Base-by-base conservation (phyloP, 1,140 invertebrate genomes). In the Dendrolimus kikuchii region DNA sequence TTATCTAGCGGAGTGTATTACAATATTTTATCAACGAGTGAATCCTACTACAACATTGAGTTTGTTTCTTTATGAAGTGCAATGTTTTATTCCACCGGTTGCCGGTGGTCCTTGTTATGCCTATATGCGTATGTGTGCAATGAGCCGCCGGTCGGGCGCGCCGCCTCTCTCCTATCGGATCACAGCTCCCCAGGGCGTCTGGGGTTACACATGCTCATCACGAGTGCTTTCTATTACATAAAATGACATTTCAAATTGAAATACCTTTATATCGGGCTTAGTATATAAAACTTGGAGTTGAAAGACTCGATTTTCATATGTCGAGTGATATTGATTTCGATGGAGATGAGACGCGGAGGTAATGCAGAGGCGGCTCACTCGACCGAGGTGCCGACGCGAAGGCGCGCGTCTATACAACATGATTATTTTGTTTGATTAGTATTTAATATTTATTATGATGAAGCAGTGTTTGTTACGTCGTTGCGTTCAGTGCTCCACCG, bases 31-130 rank as follows among this genome's bases (percentile, higher is more conserved):
- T 80, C 75, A 74, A 80, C 68, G 77, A 86, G 82, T 76, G 81
- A 66, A 77, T 75, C 83, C 77, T 86, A 86, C 76, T 86, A 86
- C 83, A 86, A 84, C 62, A 86, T 86, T 86, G 83, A 84, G 80
- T 86, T 86, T 79, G 74, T 79, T 83, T 78, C 68, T 79, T 77
- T 77, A 62, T 77, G 76, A 74, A 77, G 73, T 81, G 74, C 80
- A 82, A 86, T 86, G 78, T 83, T 86, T 80, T 82, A 86, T 82
- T 81, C 81, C 79, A 71, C 79, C 83, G 81, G 81, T 76, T 66
- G 66, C 79, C 81, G 81, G 78, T 63, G 78, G 82, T 84, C 66
- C 66, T 84, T 86, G 83, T 86, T 86, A 84, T 83, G 53, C 72
- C 61, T 82, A 71, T 72, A 58, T 41, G 46, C 43, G 49, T 46